Evolutionary conservation across 2,888 invertebrate species (phyloP).

Genomic region (Microplitis deprimator): DNA sequence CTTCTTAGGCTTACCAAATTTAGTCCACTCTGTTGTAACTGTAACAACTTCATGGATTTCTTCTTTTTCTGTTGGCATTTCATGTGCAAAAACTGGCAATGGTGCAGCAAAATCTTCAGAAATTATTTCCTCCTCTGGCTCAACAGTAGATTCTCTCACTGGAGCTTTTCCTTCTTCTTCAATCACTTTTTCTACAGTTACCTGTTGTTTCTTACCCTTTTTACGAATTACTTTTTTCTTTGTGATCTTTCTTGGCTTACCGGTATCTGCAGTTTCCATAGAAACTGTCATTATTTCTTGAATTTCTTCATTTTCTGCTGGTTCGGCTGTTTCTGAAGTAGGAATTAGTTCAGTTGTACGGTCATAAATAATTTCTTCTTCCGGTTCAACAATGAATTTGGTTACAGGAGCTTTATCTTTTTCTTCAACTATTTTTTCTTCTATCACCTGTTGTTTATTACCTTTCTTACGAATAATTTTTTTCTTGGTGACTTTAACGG

Average conservation of each 20-base stretch:
- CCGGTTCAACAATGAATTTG: conserved; percentile 57
- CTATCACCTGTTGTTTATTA: conserved; percentile 53
- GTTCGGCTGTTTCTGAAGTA: conserved; percentile 52
- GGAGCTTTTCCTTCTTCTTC: conserved; percentile 53
- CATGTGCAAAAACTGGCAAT: conserved; percentile 34
- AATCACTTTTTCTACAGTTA: conserved; percentile 58
- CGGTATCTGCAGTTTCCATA: conserved; percentile 59
- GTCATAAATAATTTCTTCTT: conserved; percentile 48
- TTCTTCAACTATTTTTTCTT: conserved; percentile 70
- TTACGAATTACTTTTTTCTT: conserved; percentile 54
- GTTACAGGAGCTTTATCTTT: conserved; percentile 64
- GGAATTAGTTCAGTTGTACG: conserved; percentile 36
- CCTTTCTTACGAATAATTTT: conserved; percentile 68
- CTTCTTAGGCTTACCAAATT: conserved; percentile 52
- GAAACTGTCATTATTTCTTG: conserved; percentile 66
- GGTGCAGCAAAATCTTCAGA: conserved; percentile 38
- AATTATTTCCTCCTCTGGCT: conserved; percentile 48
- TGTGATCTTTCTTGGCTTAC: conserved; percentile 56
- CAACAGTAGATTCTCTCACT: conserved; percentile 28
- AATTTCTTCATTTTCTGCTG: conserved; percentile 41
- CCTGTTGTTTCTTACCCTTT: conserved; percentile 49
- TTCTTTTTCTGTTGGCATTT: conserved; percentile 45
- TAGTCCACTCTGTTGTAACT: conserved; percentile 49
- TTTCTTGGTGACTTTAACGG: conserved; percentile 66
- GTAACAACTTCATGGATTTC: conserved; percentile 45